A percentile compares a stretch with the other conserved stretches of the same genome.
Conservation (phyloP, 2,888 invertebrate species). For the Tachystola acroxantha region DNA sequence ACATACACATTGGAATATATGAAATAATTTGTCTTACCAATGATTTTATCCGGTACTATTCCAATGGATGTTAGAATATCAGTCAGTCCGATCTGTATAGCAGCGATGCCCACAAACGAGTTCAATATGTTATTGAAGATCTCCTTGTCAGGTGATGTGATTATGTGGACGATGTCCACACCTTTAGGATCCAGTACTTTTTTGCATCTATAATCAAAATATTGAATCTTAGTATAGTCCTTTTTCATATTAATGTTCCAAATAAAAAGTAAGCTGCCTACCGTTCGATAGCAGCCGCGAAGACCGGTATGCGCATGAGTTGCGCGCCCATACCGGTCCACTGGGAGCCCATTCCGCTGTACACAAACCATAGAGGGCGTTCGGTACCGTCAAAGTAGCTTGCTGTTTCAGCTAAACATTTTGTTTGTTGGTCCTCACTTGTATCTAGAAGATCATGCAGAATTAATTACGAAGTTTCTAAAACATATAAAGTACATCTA, state of each 20-base stretch:
- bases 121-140: conserved; percentile 82
- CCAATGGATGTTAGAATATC: conserved; percentile 81
- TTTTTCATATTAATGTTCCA: too few relatives aligned
- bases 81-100: conserved; percentile 80
- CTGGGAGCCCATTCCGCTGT: conserved; percentile 85
- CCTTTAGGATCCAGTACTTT: conserved; percentile 77
- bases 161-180: conserved; percentile 79
- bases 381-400: conserved; percentile 35
- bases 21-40: conserved; percentile 82
- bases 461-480: too few relatives aligned
- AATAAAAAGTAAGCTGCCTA: too few relatives aligned
- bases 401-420: conserved; percentile 26
- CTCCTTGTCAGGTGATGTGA: conserved; percentile 79
- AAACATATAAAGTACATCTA: too few relatives aligned
- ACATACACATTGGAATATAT: too few relatives aligned
- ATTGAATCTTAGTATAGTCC: background rate
- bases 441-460: conserved; percentile 19
- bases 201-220: conserved; percentile 66
- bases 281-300: conserved; percentile 69
- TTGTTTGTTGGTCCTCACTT: conserved; percentile 31
- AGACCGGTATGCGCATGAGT: conserved; percentile 79
- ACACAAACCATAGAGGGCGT: conserved; percentile 81
- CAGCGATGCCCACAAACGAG: conserved; percentile 86
- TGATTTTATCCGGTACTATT: conserved; percentile 84
- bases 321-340: conserved; percentile 82